Evolutionary conservation across 2,888 invertebrate species (phyloP), one percentile per base, ranked within the genome.

Genomic region (Harmothoe impar): DNA sequence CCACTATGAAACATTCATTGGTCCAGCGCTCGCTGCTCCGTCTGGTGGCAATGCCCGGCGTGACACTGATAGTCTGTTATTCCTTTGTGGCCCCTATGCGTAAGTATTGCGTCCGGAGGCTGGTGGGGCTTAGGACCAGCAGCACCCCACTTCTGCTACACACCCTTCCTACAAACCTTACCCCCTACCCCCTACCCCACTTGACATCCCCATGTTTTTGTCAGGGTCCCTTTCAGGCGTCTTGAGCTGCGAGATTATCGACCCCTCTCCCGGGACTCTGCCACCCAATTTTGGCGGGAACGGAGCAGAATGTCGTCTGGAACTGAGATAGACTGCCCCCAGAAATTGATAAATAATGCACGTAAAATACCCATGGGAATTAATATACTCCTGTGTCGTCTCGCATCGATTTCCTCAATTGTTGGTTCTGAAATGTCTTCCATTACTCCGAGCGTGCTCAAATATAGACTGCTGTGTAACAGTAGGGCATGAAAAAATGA

Each of bases 1-100:
- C 81, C 35, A 12, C 20, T 81, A 81, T 81, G 81, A 81, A 81
- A 81, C 81, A 81, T 81, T 81, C 81, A 81, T 17, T 43, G 81
- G 35, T 23, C 81, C 12, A 15, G 35, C 43, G 81, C 81, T n/a
- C 35, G 81, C 15, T 25, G 81, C 81, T 17, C 35, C 35, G 35
- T 43, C 81, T 43, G 43, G 35, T n/a, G 81, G 81, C 81, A 43
- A 81, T 7, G 33, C 43, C 33, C 35, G 35, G 81, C 43, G n/a
- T 81, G 81, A 81, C 81, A 81, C 81, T 81, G 81, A 81, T 81
- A 81, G 81, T 81, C 81, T 81, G 81, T 43, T 81, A 81, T 43
- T 81, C 81, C 81, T 81, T 33, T 35, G 43, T 81, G 43, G 81
- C 33, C 43, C 17, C 81, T 23, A 23, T 81, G 31, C 23, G 77